phyloP scores from a whole-genome alignment of 2,888 invertebrate genomes.

The Sclerodermus sp. region DNA sequence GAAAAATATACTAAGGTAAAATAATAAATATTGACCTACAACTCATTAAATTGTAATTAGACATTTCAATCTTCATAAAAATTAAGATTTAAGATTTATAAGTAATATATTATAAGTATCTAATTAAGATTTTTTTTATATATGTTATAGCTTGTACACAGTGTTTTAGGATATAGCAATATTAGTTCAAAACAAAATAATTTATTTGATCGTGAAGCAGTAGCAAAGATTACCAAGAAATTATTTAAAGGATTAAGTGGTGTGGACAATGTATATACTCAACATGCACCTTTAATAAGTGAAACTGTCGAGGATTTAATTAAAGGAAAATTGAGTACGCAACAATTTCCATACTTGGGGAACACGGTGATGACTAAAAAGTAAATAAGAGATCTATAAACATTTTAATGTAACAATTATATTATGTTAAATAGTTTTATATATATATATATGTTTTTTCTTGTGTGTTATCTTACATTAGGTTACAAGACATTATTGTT shows the following conservation, averaged over 20 bases:
- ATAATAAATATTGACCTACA: background rate
- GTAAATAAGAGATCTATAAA: constrained; percentile 40
- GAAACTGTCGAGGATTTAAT: constrained; percentile 88
- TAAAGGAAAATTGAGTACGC: constrained; percentile 86
- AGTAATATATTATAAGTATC: background rate
- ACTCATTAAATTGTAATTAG: background rate
- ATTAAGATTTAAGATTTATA: background rate
- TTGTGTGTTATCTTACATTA: constrained; percentile 38
- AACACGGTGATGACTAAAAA: constrained; percentile 59
- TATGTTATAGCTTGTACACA: constrained; percentile 62
- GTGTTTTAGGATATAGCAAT: constrained; percentile 82
- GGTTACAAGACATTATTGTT: constrained; percentile 91
- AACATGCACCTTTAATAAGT: constrained; percentile 90
- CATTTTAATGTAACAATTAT: constrained; percentile 6
- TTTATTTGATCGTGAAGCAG: constrained; percentile 80
- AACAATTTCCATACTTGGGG: constrained; percentile 81
- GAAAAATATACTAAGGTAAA: constrained; percentile 60
- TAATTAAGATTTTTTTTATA: constrained; percentile 4
- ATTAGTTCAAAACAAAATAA: constrained; percentile 80
- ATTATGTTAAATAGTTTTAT: constrained; percentile 44
- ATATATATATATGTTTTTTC: background rate
- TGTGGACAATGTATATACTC: constrained; percentile 98
- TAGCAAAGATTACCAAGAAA: constrained; percentile 88
- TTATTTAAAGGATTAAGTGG: constrained; percentile 89
- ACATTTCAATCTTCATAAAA: background rate